phyloP scores from a whole-genome alignment of 2,113 vertebrate species.

The Hyla sarda region DNA sequence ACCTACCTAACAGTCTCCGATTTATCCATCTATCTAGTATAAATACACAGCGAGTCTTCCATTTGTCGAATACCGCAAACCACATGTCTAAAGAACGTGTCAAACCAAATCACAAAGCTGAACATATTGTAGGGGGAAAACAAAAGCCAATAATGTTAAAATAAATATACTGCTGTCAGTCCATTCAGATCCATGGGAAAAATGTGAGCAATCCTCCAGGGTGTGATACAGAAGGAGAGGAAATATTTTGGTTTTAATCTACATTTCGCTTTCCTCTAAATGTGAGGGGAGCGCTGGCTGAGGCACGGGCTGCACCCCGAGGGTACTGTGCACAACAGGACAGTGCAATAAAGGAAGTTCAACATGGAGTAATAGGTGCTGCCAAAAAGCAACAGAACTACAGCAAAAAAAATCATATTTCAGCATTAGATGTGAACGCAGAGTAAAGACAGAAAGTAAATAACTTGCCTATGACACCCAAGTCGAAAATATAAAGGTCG shows the following conservation, averaged over 20 bases:
- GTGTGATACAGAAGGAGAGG: background rate
- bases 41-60: background rate
- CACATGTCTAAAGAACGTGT: background rate
- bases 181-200: conserved; percentile 39
- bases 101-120: background rate
- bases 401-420: too few species aligned
- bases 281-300: background rate
- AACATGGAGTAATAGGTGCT: background rate
- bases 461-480: too few species aligned
- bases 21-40: background rate
- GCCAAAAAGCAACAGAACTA: too few species aligned
- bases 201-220: conserved; percentile 2
- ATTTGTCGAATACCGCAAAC: background rate
- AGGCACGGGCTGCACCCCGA: background rate
- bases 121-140: background rate
- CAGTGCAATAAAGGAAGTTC: too few species aligned
- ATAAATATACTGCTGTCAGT: background rate
- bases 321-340: background rate
- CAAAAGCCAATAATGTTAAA: background rate
- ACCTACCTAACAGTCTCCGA: too few species aligned
- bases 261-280: background rate
- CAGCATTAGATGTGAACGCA: too few species aligned
- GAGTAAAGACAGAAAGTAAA: too few species aligned
- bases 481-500: too few species aligned
- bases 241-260: conserved; percentile 21